phyloP scores from a whole-genome alignment of 2,113 vertebrate species.

The Dipodomys ordii region DNA sequence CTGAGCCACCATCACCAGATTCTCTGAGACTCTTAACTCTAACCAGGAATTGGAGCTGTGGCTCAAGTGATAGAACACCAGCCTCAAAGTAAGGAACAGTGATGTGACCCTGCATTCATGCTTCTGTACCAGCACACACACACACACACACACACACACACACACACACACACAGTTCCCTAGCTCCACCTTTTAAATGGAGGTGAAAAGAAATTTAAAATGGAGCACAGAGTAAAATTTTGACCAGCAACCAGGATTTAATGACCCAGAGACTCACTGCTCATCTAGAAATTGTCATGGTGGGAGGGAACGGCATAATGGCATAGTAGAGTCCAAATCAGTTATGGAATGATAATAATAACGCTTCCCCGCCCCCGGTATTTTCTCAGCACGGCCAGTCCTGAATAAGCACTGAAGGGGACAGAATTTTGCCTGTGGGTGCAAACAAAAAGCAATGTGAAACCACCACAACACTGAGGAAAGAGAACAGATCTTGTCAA shows the following conservation, averaged over 20 bases:
- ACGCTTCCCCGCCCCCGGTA: neutral
- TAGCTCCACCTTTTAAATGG: neutral
- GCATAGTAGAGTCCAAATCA: neutral
- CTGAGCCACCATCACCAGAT: too few species aligned
- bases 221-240: neutral
- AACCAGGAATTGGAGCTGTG: too few species aligned
- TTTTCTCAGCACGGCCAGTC: neutral
- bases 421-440: neutral
- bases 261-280: neutral
- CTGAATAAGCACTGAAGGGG: neutral
- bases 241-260: neutral
- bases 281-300: neutral
- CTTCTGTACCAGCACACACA: neutral
- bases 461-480: rapidly evolving
- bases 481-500: neutral
- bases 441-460: neutral
- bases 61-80: too few species aligned
- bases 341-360: neutral
- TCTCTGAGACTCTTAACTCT: too few species aligned
- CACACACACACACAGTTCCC: neutral
- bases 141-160: neutral
- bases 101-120: too few species aligned
- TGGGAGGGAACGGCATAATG: rapidly evolving
- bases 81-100: too few species aligned
- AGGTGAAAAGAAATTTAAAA: neutral